These are phyloP conservation scores for Akabosia matsudoensis DNA, from an alignment of 1,140 invertebrate genomes.

Conservation along the genomic window DNA sequence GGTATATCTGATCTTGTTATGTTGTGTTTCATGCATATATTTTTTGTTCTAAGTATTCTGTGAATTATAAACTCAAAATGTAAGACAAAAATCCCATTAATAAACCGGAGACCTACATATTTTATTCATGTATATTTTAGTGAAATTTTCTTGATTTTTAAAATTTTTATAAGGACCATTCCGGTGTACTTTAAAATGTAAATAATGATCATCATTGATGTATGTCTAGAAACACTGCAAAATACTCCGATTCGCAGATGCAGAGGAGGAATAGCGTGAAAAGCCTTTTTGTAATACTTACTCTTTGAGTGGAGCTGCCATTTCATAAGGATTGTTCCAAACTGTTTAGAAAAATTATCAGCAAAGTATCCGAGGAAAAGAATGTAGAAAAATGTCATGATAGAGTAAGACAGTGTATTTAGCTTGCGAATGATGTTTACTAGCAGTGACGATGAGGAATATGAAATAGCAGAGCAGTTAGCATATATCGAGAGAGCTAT, in stretches of 20 bases:
- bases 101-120: no score
- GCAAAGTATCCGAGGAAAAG: background rate
- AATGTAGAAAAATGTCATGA: background rate
- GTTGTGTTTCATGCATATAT: no score
- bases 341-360: background rate
- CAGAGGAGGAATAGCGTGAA: background rate
- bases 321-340: background rate
- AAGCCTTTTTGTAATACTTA: background rate
- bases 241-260: background rate
- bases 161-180: conserved; percentile 1
- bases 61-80: no score
- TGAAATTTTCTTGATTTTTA: background rate
- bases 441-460: background rate
- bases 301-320: background rate
- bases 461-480: background rate
- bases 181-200: conserved; percentile 9
- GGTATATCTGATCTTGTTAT: no score
- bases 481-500: background rate
- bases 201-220: background rate
- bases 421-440: background rate
- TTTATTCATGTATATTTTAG: background rate
- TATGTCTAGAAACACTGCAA: background rate
- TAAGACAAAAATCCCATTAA: no score
- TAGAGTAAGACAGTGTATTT: background rate
- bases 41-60: no score